Percentiles rank a stretch among this genome's conserved stretches.
Evolutionary conservation across 2,888 invertebrate genomes (phyloP).

Genomic region (Myopa testacea): DNA sequence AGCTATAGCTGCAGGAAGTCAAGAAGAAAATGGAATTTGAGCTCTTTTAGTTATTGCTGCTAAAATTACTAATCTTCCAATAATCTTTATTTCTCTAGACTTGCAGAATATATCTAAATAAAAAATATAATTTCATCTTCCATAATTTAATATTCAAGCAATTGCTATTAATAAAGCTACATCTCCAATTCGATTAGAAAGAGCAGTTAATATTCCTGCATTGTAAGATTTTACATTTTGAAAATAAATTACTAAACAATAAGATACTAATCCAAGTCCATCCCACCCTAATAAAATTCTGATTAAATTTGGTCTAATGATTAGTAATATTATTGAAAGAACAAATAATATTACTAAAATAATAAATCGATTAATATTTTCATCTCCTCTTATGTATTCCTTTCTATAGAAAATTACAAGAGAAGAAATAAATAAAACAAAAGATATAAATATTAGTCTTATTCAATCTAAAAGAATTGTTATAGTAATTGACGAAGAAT

Average conservation of each 20-base stretch:
- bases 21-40: conserved; percentile 84
- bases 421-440: conserved; percentile 76
- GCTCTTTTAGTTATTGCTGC: conserved; percentile 82
- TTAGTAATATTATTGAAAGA: conserved; percentile 75
- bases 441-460: conserved; percentile 74
- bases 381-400: conserved; percentile 74
- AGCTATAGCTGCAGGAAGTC: conserved; percentile 80
- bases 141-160: conserved; percentile 71
- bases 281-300: conserved; percentile 81
- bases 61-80: conserved; percentile 69
- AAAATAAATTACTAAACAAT: conserved; percentile 73
- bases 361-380: conserved; percentile 75
- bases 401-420: conserved; percentile 75
- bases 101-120: conserved; percentile 70
- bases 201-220: conserved; percentile 78
- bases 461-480: conserved; percentile 75
- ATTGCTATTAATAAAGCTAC: conserved; percentile 74
- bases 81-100: conserved; percentile 68
- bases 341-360: conserved; percentile 76
- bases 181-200: conserved; percentile 82
- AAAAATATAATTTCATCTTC: conserved; percentile 71
- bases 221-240: conserved; percentile 76
- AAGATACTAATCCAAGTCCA: conserved; percentile 79
- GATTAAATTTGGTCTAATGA: too few species aligned
- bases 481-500: conserved; percentile 69